These are phyloP conservation scores for Agonopterix heracliana DNA, from an alignment of 2,888 invertebrate species.

Conservation along the genomic window DNA sequence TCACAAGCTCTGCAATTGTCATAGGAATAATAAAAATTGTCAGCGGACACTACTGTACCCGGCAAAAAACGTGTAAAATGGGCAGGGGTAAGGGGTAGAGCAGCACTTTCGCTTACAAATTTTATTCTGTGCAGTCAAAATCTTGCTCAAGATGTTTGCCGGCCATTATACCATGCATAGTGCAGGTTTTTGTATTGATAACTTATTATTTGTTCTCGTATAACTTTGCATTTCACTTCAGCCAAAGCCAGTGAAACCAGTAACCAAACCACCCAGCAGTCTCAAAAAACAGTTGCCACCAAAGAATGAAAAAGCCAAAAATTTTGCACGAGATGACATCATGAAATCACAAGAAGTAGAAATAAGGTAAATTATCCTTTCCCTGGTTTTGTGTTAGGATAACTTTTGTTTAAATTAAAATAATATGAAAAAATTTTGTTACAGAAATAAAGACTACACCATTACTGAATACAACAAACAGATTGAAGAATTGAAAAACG, in stretches of 20 bases:
- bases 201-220: not conserved
- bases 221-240: slow-evolving; percentile 22
- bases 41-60: no score
- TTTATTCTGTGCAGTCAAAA: no score
- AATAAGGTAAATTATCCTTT: slow-evolving; percentile 43
- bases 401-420: not conserved
- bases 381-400: not conserved
- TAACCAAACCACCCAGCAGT: slow-evolving; percentile 31
- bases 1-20: no score
- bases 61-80: no score
- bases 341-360: slow-evolving; percentile 64
- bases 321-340: slow-evolving; percentile 41
- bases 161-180: no score
- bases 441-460: slow-evolving; percentile 63
- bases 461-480: slow-evolving; percentile 60
- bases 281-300: slow-evolving; percentile 31
- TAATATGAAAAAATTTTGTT: slow-evolving; percentile 13
- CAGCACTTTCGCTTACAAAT: no score
- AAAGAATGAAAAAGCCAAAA: slow-evolving; percentile 23
- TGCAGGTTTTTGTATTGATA: no score
- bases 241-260: slow-evolving; percentile 50
- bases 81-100: no score
- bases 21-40: no score
- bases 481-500: slow-evolving; percentile 60
- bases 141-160: no score